phyloP scores from a whole-genome alignment of 2,797 vertebrate genomes.

The Anas flavirostris region DNA sequence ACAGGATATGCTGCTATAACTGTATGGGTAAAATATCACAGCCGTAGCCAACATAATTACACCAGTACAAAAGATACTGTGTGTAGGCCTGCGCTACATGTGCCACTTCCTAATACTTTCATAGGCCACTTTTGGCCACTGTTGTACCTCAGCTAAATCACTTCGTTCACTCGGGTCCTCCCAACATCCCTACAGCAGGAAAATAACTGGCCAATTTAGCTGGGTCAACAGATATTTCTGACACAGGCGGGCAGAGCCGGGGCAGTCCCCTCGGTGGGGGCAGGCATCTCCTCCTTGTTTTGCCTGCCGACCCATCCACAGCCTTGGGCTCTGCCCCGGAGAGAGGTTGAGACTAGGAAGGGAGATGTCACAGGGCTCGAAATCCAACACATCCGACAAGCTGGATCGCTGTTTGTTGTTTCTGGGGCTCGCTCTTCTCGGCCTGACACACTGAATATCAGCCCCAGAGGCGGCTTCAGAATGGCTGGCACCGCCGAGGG shows the following conservation, averaged over 20 bases:
- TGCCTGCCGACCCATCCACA: neutral
- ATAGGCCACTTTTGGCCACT: conserved; percentile 33
- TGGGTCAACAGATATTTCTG: neutral
- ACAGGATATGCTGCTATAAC: conserved; percentile 26
- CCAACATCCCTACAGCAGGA: neutral
- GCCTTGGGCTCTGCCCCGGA: neutral
- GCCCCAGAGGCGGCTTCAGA: neutral
- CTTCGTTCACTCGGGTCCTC: neutral
- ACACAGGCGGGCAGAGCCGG: neutral
- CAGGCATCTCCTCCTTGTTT: neutral
- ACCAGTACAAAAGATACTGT: conserved; percentile 46
- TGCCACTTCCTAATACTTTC: conserved; percentile 29
- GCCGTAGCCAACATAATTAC: conserved; percentile 34
- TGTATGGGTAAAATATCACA: conserved; percentile 40
- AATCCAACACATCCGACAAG: neutral
- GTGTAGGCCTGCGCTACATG: neutral
- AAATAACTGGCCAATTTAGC: neutral
- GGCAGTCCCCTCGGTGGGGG: neutral
- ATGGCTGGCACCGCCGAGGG: neutral
- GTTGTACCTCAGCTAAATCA: neutral
- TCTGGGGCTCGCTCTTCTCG: neutral
- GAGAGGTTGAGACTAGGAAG: neutral
- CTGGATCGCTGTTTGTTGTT: neutral
- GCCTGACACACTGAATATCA: neutral
- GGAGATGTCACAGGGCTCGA: neutral